Evolutionary conservation across 1,140 invertebrate genomes (phyloP).

Genomic region (Copidosoma floridanum): DNA sequence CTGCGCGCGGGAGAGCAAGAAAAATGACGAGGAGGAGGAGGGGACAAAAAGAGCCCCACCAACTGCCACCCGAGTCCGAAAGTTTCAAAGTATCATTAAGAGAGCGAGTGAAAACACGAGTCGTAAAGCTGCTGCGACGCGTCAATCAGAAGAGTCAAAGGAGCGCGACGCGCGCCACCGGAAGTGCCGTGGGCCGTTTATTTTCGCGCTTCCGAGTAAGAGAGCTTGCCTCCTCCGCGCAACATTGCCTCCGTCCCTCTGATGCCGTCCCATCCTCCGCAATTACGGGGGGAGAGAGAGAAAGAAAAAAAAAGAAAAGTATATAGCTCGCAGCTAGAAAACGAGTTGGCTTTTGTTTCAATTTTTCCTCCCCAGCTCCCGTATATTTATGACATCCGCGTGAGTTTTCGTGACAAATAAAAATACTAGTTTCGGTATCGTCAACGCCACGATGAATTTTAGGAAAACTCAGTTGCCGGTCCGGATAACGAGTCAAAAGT

Average conservation of each 20-base stretch:
- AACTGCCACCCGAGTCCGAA: not conserved
- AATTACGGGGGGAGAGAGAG: conserved; percentile 7
- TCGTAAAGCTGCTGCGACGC: conserved; percentile 24
- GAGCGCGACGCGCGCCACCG: conserved; percentile 15
- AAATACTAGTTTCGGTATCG: too few relatives aligned
- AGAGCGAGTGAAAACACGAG: conserved; percentile 24
- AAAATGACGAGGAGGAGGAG: not conserved
- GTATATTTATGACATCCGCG: too few relatives aligned
- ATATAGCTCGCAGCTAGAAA: too few relatives aligned
- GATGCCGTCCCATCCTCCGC: not conserved
- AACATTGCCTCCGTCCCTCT: conserved; percentile 2
- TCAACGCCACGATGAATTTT: too few relatives aligned
- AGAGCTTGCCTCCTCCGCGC: not conserved
- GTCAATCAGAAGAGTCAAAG: conserved; percentile 28
- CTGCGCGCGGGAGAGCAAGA: not conserved
- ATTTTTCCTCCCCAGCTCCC: too few relatives aligned
- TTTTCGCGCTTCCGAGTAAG: conserved; percentile 29
- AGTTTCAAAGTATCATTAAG: conserved; percentile 28
- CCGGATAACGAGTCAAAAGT: too few relatives aligned
- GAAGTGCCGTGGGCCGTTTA: conserved; percentile 17
- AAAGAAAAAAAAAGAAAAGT: too few relatives aligned
- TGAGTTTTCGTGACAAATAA: too few relatives aligned
- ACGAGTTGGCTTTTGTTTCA: too few relatives aligned
- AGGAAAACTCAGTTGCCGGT: too few relatives aligned
- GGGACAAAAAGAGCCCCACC: too few relatives aligned